These are phyloP conservation scores for Ibycter americanus DNA, from an alignment of 2,797 vertebrate species.

Conservation along the genomic window DNA sequence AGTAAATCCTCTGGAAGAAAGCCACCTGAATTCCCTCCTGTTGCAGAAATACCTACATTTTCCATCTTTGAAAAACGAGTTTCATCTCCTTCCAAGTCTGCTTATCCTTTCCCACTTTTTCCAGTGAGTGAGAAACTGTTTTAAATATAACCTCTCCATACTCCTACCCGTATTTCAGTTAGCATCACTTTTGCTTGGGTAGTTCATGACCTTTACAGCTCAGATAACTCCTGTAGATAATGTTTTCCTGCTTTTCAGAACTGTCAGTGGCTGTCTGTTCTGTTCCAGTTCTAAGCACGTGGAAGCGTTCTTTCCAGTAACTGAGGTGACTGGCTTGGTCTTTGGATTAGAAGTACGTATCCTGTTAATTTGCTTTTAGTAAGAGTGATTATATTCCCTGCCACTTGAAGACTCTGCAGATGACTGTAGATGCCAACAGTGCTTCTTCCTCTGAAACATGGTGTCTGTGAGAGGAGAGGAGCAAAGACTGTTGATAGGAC, in stretches of 20 bases:
- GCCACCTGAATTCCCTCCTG: neutral
- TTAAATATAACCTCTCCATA: neutral
- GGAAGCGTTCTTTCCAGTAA: neutral
- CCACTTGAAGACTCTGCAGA: neutral
- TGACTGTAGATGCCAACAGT: neutral
- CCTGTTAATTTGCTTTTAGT: neutral
- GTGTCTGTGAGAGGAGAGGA: neutral
- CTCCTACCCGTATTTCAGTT: neutral
- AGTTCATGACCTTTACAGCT: neutral
- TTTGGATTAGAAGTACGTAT: neutral
- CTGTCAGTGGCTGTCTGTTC: neutral
- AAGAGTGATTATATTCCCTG: neutral
- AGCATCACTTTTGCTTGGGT: neutral
- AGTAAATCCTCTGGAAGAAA: neutral
- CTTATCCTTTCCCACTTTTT: neutral
- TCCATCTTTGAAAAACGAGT: neutral
- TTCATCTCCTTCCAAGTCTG: neutral
- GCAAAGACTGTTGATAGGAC: neutral
- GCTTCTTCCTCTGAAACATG: accelerated
- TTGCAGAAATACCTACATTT: neutral
- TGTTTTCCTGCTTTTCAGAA: neutral
- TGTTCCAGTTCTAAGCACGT: neutral
- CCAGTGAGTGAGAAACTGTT: neutral
- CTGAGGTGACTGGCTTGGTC: neutral
- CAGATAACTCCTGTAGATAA: neutral